Evolutionary conservation across 2,113 vertebrate species (phyloP), one percentile per base, ranked within the genome.

Genomic region (Mellivora capensis): DNA sequence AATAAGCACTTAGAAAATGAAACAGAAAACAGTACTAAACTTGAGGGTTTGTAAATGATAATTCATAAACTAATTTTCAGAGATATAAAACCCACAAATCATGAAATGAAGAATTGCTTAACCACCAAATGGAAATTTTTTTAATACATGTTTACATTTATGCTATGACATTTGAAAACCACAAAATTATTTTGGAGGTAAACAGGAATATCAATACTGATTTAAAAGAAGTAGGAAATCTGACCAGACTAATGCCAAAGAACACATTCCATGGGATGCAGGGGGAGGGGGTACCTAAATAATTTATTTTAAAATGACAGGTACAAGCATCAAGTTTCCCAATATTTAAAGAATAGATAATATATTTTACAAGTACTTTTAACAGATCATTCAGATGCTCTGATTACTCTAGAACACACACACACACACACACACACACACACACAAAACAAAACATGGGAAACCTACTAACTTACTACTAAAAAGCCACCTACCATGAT

Each of bases 61-160:
- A 92, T 20, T 52, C 57, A 80, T 64, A 82, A 92, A 62, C 42
- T 42, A 47, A 86, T 83, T 80, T 80, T 76, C 77, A 92, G 76
- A 79, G 11, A 74, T 13, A 67, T 7, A 49, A 93, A 54, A 81
- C 39, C 59, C 1, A 57, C 64, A 96, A 93, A 37, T 87, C 31
- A 85, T 57, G 54, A 80, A 92, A 94, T 82, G 90, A 93, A 59
- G 25, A 80, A 94, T 25, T 64, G 49, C 10, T 96, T 67, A 91
- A 83, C 3, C 21, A 93, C 23, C 39, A 86, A 74, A 83, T 72
- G 15, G 69, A 87, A 86, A 72, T 17, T n/a, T 84, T 29, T 61
- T 4, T 72, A 88, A 59, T 39, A 61, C 14, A 44, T 13, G 3
- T 64, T 89, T 84, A 96, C 61, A 80, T 59, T 39, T 79, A 54